Base-by-base conservation (phyloP, 2,888 invertebrate genomes). In the Cheilosia scutellata region DNA sequence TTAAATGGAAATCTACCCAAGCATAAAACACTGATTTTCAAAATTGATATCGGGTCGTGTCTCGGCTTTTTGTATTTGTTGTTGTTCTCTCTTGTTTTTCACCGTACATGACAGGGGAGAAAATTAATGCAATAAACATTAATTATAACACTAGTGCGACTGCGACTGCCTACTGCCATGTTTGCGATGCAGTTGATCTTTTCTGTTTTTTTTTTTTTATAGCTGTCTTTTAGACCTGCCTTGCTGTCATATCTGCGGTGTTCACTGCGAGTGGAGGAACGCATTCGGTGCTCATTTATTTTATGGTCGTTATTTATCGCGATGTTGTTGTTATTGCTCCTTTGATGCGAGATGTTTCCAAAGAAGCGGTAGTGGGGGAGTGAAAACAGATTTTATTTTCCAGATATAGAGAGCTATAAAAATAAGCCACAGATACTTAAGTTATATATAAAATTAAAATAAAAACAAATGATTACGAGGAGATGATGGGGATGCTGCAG, bases 51-150 rank as follows among this genome's bases (percentile, higher is more conserved):
- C 82, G 86, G 71, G 60, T 86, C 84, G 75, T 76, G 80, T 72
- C 75, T 86, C 58, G 55, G 71, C 63, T 55, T 55, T 49, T 55
- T 65, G 65, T 70, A 25, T 55, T 55, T 62, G 20, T 29, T 66
- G 58, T 72, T 51, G 25, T 80, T 55, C 29, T 27, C 42, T 49
- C 16, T 27, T 47, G 31, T 60, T 27, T 25, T 60, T 20, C 51
- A 44, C 51, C 37, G 62, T 42, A 68, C 86, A 86, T 86, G 86
- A 82, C 86, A 86, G 86, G 86, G 68, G 82, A 86, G 86, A 86
- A 86, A 86, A 86, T 86, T 86, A 86, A 86, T 86, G 86, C 86
- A 86, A 86, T 86, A 86, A 86, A 82, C 86, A 86, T 86, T 86
- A 86, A 86, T 86, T 86, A 86, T 86, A 86, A 86, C 86, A 86